Base-by-base conservation (phyloP, 2,797 vertebrate genomes). In the Pangasius djambal region DNA sequence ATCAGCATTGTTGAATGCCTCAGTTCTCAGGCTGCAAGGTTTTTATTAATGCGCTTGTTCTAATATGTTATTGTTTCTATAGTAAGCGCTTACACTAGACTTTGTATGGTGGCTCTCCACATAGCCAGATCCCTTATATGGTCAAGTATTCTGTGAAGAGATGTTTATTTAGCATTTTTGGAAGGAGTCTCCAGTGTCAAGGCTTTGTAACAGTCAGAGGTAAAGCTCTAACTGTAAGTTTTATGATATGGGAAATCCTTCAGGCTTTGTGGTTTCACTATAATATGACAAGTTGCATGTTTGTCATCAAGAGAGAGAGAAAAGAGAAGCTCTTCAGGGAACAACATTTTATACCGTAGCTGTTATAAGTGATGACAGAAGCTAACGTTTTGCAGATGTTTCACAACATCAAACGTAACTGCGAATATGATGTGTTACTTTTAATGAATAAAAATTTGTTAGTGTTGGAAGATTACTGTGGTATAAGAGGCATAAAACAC, bases 51-150 rank as follows among this genome's bases (percentile, higher is more conserved):
- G 37, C 18, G 25, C 40, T 50, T 16, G 0, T 83, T 63, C 13
- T 40, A 48, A 67, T 84, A 82, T 40, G 15, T 48, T 22, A 84
- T 50, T 65, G 40, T 84, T 82, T 61, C 79, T 67, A 50, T 67
- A 84, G 82, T 84, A 82, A 61, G 34, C 79, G 61, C 55, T 44
- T 83, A 63, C 37, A 63, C 6, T 63, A 82, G 22, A 28, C 22
- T 40, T 40, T 83, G 31, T 25, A 37, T 82, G 77, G 4, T 31
- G n/a, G 18, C 31, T 37, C 31, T 81, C 16, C 78, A 81, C 78
- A 59, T 31, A 28, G 28, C 28, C 75, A 52, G 75, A 78, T 34
- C n/a, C 9, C 12, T 37, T 34, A 83, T n/a, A 63, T 44, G 79
- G 2, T 83, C 6, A 44, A 4, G 34, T 63, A 63, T 83, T 83